Conservation (phyloP, 2,113 vertebrate genomes). For the Madoqua kirkii region DNA sequence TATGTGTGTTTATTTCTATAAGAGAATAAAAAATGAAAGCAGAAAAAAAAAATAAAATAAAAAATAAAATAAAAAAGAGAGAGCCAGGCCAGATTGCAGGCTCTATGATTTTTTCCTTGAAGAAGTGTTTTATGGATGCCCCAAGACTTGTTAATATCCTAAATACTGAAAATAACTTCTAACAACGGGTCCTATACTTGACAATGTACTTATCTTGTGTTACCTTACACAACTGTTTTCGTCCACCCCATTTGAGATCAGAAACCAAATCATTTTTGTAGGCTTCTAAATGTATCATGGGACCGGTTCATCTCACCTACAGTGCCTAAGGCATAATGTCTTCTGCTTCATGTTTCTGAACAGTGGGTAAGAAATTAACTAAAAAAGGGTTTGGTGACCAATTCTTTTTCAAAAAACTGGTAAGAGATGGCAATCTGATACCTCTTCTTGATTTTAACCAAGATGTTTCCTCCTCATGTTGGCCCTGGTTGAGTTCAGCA, state of each 20-base stretch:
- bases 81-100: not conserved
- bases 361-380: not conserved
- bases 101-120: not conserved
- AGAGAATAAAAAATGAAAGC: too few relatives aligned
- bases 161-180: not conserved
- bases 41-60: too few relatives aligned
- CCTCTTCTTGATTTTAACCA: not conserved
- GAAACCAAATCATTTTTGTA: not conserved
- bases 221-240: not conserved
- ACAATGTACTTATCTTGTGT: not conserved
- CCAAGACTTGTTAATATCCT: not conserved
- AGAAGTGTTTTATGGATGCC: not conserved
- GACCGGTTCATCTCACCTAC: not conserved
- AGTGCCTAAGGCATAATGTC: not conserved
- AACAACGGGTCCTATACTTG: not conserved
- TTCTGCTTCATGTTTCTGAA: not conserved
- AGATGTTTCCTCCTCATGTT: not conserved
- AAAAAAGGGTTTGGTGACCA: not conserved
- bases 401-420: not conserved
- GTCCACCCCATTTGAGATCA: not conserved
- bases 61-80: not conserved
- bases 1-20: too few relatives aligned
- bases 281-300: not conserved
- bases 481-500: not conserved
- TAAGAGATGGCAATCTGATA: not conserved